Conservation (phyloP, 2,797 vertebrate species). For the Emys orbicularis region DNA sequence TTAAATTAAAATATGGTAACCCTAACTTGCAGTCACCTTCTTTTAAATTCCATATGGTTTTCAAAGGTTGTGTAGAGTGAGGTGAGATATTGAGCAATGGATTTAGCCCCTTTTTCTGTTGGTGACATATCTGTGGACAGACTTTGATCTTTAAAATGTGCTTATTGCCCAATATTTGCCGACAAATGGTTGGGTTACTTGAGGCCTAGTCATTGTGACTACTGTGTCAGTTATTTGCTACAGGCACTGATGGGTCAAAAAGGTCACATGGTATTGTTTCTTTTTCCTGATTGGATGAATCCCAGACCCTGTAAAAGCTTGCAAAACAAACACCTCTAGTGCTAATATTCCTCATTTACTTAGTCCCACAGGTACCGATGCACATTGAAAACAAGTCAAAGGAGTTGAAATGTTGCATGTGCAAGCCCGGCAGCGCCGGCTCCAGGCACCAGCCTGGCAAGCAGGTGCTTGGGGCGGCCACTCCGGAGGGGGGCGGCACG, state of each 20-base stretch:
- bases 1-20: too few relatives aligned
- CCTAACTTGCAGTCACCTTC: slow-evolving; percentile 2
- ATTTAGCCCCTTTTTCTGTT: not conserved
- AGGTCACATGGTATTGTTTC: not conserved
- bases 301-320: not conserved
- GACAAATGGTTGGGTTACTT: not conserved
- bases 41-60: slow-evolving; percentile 25
- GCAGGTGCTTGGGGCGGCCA: too few relatives aligned
- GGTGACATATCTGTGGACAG: not conserved
- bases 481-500: too few relatives aligned
- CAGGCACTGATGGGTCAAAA: not conserved
- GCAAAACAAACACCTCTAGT: rapidly evolving
- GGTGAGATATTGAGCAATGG: not conserved
- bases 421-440: too few relatives aligned
- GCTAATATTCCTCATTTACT: not conserved
- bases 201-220: not conserved
- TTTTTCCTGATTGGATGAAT: not conserved
- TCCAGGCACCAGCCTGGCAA: too few relatives aligned
- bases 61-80: not conserved
- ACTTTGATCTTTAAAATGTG: not conserved
- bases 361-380: not conserved
- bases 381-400: not conserved
- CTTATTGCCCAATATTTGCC: not conserved
- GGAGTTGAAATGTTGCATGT: not conserved
- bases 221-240: not conserved